Evolutionary conservation across 2,113 vertebrate species (phyloP).

Genomic region (Pogona vitticeps): DNA sequence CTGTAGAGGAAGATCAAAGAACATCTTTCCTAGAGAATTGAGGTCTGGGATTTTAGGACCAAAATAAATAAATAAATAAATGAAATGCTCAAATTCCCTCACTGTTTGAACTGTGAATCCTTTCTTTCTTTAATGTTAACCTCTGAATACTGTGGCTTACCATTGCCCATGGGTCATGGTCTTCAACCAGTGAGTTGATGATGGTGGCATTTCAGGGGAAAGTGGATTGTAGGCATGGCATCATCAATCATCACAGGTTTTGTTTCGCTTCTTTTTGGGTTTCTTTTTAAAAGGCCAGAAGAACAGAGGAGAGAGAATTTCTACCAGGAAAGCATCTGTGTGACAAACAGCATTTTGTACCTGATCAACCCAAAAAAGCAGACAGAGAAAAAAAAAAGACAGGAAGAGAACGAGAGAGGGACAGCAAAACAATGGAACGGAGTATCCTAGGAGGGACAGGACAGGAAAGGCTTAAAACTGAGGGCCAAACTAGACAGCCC

Average conservation of each 20-base stretch:
- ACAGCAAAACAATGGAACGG: too few relatives aligned
- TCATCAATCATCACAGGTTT: background rate
- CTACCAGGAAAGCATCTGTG: background rate
- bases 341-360: background rate
- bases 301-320: background rate
- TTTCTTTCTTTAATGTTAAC: conserved; percentile 45
- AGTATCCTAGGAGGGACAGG: too few relatives aligned
- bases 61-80: conserved; percentile 22
- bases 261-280: background rate
- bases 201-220: background rate
- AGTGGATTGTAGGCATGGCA: too few relatives aligned
- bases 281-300: background rate
- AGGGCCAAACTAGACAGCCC: too few relatives aligned
- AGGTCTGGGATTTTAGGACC: conserved; percentile 16
- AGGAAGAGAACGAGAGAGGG: background rate
- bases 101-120: conserved; percentile 22
- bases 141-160: background rate
- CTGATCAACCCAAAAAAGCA: background rate
- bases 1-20: conserved; percentile 47
- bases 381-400: background rate
- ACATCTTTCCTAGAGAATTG: conserved; percentile 46
- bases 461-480: too few relatives aligned
- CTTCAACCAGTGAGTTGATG: background rate
- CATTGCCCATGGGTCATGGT: background rate
- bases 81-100: conserved; percentile 14